Evolutionary conservation across 2,888 invertebrate genomes (phyloP).

Genomic region (Orchesella flavescens): DNA sequence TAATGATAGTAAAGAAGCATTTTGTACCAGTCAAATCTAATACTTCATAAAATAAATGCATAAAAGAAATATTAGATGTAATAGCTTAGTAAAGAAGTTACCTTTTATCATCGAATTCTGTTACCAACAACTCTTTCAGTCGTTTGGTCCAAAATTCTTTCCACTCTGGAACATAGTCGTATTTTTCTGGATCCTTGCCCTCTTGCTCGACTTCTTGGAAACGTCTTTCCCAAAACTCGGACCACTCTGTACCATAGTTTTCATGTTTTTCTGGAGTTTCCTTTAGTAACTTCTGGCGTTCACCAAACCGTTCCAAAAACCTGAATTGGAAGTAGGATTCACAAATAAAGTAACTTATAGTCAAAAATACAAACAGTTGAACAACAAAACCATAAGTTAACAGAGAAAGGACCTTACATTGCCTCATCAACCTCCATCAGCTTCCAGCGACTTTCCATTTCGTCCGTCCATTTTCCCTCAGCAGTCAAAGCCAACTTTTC

Average conservation of each 20-base stretch:
- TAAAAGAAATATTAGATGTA: neutral
- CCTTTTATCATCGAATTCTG: conserved; percentile 65
- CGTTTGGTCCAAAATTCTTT: conserved; percentile 68
- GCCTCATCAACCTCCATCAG: conserved; percentile 69
- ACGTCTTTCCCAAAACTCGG: conserved; percentile 69
- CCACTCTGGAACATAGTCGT: conserved; percentile 70
- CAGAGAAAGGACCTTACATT: conserved; percentile 49
- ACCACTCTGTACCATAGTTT: conserved; percentile 68
- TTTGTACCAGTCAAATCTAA: neutral
- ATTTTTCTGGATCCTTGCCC: conserved; percentile 66
- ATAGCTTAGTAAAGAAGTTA: conserved; percentile 47
- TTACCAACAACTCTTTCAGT: conserved; percentile 52
- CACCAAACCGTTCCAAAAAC: conserved; percentile 61
- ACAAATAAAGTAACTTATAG: neutral
- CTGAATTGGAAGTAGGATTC: conserved; percentile 29
- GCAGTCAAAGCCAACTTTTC: conserved; percentile 67
- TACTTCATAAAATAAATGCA: too few species aligned
- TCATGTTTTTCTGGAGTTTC: conserved; percentile 70
- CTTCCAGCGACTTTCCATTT: conserved; percentile 69
- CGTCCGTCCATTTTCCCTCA: conserved; percentile 70
- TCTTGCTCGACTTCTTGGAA: conserved; percentile 67
- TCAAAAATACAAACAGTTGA: neutral
- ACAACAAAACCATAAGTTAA: neutral
- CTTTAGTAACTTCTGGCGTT: conserved; percentile 32
- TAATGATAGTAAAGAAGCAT: neutral